phyloP scores from a whole-genome alignment of 1,140 invertebrate species.

The Pogonognathellus flavescens region DNA sequence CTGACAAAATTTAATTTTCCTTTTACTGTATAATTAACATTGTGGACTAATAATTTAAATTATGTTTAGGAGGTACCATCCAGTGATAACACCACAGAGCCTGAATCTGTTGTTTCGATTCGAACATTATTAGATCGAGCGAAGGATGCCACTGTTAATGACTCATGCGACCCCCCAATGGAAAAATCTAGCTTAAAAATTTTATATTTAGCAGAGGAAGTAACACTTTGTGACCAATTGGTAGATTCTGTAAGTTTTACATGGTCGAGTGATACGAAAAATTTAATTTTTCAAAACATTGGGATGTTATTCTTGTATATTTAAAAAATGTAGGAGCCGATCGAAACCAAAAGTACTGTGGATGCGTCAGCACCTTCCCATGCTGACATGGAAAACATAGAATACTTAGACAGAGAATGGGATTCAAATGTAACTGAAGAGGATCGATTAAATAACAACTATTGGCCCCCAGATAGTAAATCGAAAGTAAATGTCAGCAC shows the following conservation, averaged over 20 bases:
- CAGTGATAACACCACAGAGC: not conserved
- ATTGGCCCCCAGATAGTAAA: slow-evolving; percentile 1
- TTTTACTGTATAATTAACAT: too few relatives aligned
- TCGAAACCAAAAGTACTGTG: too few relatives aligned
- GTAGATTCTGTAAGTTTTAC: too few relatives aligned
- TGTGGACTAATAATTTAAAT: too few relatives aligned
- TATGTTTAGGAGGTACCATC: not conserved
- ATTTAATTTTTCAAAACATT: too few relatives aligned
- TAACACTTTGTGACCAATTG: not conserved
- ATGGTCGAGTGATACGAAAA: too few relatives aligned
- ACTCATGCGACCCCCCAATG: not conserved
- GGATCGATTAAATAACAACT: slow-evolving; percentile 15
- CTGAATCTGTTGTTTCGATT: not conserved
- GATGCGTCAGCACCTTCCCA: too few relatives aligned
- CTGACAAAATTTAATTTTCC: not conserved
- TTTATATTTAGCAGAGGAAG: not conserved
- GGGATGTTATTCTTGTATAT: too few relatives aligned
- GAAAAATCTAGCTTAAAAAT: not conserved
- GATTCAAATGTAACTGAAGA: not conserved
- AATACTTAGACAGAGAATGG: not conserved
- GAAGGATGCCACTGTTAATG: not conserved
- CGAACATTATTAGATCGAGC: not conserved
- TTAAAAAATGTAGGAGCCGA: too few relatives aligned
- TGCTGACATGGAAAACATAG: not conserved
- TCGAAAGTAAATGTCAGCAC: not conserved